Percentiles rank a stretch among this genome's conserved stretches.
Conservation (phyloP, 2,113 vertebrate genomes). For the Crotophaga sulcirostris region DNA sequence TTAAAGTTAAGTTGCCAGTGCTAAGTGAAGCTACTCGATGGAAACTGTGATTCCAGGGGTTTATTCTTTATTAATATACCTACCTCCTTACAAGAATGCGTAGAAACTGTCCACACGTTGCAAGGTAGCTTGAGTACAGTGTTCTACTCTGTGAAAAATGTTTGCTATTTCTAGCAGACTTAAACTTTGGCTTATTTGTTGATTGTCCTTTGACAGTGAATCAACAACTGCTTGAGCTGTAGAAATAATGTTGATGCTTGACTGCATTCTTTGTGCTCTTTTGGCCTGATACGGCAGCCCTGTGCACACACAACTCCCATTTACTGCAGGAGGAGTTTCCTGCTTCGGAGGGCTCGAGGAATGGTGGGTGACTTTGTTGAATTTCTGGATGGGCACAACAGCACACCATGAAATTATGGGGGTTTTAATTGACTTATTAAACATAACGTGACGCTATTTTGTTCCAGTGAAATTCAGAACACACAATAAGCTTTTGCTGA, state of each 20-base stretch:
- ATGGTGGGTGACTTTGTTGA: neutral
- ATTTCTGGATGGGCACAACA: neutral
- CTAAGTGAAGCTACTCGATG: neutral
- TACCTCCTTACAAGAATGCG: neutral
- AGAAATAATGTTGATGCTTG: conserved; percentile 33
- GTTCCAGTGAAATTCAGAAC: neutral
- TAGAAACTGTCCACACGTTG: neutral
- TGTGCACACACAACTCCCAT: neutral
- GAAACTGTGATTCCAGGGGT: neutral
- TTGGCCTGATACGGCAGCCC: neutral
- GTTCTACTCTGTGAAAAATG: neutral
- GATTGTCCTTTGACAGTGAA: conserved; percentile 28
- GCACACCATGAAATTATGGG: neutral
- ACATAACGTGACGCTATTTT: neutral
- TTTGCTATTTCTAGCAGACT: neutral
- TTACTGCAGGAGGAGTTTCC: neutral
- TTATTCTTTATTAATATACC: neutral
- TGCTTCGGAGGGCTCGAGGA: neutral
- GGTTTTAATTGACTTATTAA: neutral
- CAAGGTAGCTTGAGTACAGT: neutral
- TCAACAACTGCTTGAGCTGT: conserved; percentile 16
- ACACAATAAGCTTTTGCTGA: neutral
- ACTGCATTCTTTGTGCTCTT: conserved; percentile 49
- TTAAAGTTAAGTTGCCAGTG: neutral
- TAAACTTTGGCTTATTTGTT: conserved; percentile 26